phyloP scores from a whole-genome alignment of 2,113 vertebrate species.

The Raja brachyura region DNA sequence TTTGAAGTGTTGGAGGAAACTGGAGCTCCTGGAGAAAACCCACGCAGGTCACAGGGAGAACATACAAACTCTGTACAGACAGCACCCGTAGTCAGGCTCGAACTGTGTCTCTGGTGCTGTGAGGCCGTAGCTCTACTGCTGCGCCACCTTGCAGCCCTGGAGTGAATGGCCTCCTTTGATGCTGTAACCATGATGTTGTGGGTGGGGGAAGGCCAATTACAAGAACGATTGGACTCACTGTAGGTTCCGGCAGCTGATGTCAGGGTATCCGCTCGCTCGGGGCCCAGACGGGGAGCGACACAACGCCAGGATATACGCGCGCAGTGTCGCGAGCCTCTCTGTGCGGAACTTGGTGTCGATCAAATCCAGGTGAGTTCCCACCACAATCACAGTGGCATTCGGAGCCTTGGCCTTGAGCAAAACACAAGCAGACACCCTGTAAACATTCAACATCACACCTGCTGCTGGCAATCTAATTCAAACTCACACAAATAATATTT shows the following conservation, averaged over 20 bases:
- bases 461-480: background rate
- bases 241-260: slow-evolving; percentile 85
- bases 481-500: too few species aligned
- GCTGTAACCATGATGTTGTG: too few species aligned
- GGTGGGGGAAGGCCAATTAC: too few species aligned
- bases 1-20: too few species aligned
- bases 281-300: slow-evolving; percentile 85
- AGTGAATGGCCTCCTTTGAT: too few species aligned
- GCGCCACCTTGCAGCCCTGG: too few species aligned
- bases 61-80: too few species aligned
- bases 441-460: background rate
- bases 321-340: slow-evolving; percentile 83
- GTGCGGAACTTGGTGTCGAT: slow-evolving; percentile 86
- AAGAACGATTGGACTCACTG: slow-evolving; percentile 62
- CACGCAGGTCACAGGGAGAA: too few species aligned
- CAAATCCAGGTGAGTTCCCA: slow-evolving; percentile 90
- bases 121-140: too few species aligned
- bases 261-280: slow-evolving; percentile 81
- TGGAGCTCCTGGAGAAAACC: too few species aligned
- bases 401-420: slow-evolving; percentile 78
- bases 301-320: slow-evolving; percentile 82
- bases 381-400: slow-evolving; percentile 82
- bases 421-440: background rate
- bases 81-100: too few species aligned
- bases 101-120: too few species aligned